Evolutionary conservation across 2,797 vertebrate species (phyloP), one percentile per base, ranked within the genome.

Genomic region (Spizella passerina): DNA sequence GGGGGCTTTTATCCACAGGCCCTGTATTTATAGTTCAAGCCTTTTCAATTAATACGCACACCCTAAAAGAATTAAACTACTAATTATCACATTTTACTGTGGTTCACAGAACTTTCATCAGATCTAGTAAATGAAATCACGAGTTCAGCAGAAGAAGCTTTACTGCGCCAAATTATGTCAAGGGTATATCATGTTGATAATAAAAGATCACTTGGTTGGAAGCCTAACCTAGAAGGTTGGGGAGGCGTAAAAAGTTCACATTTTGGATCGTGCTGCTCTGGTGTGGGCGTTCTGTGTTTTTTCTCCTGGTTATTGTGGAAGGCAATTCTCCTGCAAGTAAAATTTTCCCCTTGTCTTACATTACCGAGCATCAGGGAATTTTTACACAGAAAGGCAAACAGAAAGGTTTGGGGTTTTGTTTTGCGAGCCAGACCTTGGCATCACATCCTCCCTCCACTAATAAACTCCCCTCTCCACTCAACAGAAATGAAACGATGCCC

Each of bases 31-130:
- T 94, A 98, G 95, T 97, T 95, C 93, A 96, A 98, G 93, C 71
- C 96, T 97, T 97, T 98, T 97, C 97, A 97, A 98, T 97, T 97
- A 97, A 97, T 96, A 95, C 59, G 81, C 76, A 95, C 95, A 97
- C 95, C 91, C 95, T 94, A 95, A 94, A 97, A 95, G 92, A 97
- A 97, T 98, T 97, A 98, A 98, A 97, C 93, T 95, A 94, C 96
- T 97, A 97, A 98, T 97, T 97, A 97, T 97, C 94, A 91, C 97
- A 96, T 97, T 97, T 97, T 96, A 96, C 95, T 38, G 95, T 96
- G 97, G 97, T 97, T 97, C 97, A 96, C 90, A 94, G 91, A 95
- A 97, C 94, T 97, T 98, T 95, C 95, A 97, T 97, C 94, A 95
- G 96, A 87, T 96, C 93, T 93, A 92, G 91, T 96, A 97, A 96